phyloP scores from a whole-genome alignment of 2,888 invertebrate genomes.

The Heliconius aoede region DNA sequence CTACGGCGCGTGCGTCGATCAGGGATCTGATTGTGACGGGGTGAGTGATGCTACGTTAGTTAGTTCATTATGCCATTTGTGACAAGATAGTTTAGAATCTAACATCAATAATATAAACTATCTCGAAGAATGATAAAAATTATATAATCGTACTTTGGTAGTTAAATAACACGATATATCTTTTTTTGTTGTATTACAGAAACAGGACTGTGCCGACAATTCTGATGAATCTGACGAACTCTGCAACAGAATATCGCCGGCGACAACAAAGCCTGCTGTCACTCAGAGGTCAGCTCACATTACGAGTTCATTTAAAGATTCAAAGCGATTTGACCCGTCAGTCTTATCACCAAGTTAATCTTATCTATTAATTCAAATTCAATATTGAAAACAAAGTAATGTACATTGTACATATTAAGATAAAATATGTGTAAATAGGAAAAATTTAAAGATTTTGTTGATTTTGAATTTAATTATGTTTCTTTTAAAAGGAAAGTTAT shows the following conservation, averaged over 20 bases:
- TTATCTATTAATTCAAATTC: not conserved
- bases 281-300: constrained; percentile 1
- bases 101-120: not conserved
- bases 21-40: constrained; percentile 79
- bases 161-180: constrained; percentile 52
- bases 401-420: not conserved
- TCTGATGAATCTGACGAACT: constrained; percentile 55
- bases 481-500: not conserved
- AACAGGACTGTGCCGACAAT: constrained; percentile 52
- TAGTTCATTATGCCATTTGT: too few species aligned
- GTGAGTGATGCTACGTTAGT: not conserved
- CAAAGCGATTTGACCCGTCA: too few species aligned
- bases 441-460: too few species aligned
- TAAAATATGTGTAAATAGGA: too few species aligned
- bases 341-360: too few species aligned
- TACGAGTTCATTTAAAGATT: not conserved
- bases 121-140: not conserved
- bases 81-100: not conserved
- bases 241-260: constrained; percentile 52
- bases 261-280: constrained; percentile 36
- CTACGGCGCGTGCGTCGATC: constrained; percentile 86
- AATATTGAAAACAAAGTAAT: not conserved
- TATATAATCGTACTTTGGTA: not conserved
- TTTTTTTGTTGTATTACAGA: constrained; percentile 45
- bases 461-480: too few species aligned